Conservation (phyloP, 2,797 vertebrate species). For the Salmo trutta region DNA sequence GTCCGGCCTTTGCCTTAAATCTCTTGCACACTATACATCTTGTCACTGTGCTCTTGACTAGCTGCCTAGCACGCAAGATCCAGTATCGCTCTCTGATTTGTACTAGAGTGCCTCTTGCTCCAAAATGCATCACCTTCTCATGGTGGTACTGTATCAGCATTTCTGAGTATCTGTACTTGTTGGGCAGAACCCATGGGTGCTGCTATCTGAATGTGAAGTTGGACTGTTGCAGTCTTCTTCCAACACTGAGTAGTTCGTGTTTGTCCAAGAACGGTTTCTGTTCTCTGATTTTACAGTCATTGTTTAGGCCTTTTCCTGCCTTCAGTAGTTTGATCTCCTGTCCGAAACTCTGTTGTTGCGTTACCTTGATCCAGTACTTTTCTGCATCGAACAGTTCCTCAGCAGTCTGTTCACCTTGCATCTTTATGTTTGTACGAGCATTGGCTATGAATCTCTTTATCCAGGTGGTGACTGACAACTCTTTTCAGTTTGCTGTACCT, state of each 20-base stretch:
- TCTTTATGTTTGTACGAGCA: not conserved
- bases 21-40: too few relatives aligned
- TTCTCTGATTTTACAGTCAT: too few relatives aligned
- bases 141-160: conserved; percentile 7
- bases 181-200: not conserved
- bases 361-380: conserved; percentile 5
- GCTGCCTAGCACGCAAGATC: too few relatives aligned
- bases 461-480: too few relatives aligned
- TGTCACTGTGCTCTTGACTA: too few relatives aligned
- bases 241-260: conserved; percentile 9
- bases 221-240: conserved; percentile 25
- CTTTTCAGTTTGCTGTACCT: too few relatives aligned
- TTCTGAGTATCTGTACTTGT: conserved; percentile 14
- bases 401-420: conserved; percentile 12
- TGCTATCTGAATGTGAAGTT: conserved; percentile 20
- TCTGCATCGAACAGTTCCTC: conserved; percentile 1
- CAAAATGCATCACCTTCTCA: conserved; percentile 16
- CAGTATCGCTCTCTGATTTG: too few relatives aligned
- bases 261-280: too few relatives aligned
- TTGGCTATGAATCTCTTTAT: too few relatives aligned
- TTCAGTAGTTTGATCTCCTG: not conserved
- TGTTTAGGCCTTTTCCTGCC: too few relatives aligned
- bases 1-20: too few relatives aligned
- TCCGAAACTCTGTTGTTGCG: conserved; percentile 13
- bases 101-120: not conserved